Percentiles rank a stretch among this genome's conserved stretches.
phyloP scores from a whole-genome alignment of 2,113 vertebrate genomes.

The Perca fluviatilis region DNA sequence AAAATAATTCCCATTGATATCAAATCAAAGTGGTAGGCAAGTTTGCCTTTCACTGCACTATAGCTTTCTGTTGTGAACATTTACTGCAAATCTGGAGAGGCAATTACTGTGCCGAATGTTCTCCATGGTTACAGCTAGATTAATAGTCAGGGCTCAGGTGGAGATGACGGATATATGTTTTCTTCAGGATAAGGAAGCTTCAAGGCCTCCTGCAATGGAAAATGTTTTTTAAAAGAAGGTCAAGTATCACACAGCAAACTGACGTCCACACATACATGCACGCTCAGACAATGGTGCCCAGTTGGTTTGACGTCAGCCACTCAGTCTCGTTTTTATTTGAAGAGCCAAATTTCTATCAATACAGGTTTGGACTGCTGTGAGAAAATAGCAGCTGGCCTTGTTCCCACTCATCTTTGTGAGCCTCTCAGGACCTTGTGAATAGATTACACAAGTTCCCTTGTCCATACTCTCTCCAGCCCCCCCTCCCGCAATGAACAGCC shows the following conservation, averaged over 20 bases:
- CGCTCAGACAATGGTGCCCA: conserved; percentile 43
- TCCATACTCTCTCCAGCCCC: conserved; percentile 59
- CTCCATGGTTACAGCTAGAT: conserved; percentile 64
- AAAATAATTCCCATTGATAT: neutral
- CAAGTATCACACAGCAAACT: conserved; percentile 32
- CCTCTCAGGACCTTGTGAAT: conserved; percentile 78
- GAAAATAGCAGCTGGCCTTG: conserved; percentile 76
- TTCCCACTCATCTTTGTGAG: conserved; percentile 75
- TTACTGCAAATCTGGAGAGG: conserved; percentile 45
- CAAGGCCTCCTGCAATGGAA: conserved; percentile 52
- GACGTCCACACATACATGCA: conserved; percentile 21
- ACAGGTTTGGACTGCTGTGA: conserved; percentile 65
- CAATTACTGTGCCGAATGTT: conserved; percentile 46
- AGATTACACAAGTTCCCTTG: conserved; percentile 86
- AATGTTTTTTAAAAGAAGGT: conserved; percentile 42
- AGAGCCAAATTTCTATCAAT: conserved; percentile 70
- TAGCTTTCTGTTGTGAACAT: conserved; percentile 18
- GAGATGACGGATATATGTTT: conserved; percentile 53
- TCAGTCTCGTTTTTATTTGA: conserved; percentile 62
- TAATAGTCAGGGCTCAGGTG: conserved; percentile 57
- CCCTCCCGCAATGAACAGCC: conserved; percentile 48
- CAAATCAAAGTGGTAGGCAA: conserved; percentile 13
- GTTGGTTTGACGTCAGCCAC: conserved; percentile 57
- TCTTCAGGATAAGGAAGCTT: conserved; percentile 47
- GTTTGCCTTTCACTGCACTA: neutral